These are phyloP conservation scores for Stylophora pistillata DNA, from an alignment of 64 coral and sea anemone species.

Conservation along the genomic window DNA sequence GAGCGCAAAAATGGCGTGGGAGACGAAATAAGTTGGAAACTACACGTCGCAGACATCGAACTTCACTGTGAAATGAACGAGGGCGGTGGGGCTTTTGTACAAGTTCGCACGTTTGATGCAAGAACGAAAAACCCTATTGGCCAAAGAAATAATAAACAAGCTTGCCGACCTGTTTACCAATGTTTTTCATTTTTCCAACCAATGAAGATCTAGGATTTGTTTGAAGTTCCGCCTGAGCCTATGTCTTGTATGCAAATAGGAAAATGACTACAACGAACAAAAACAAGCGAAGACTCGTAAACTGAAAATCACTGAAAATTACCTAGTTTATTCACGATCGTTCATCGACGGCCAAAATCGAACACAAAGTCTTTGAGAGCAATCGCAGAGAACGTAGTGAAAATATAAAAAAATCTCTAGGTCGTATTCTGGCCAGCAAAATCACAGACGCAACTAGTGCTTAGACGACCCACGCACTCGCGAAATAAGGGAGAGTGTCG, in stretches of 20 bases:
- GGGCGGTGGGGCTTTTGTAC: neutral
- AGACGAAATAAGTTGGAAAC: neutral
- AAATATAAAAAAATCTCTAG: slow-evolving; percentile 1
- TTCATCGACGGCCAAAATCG: neutral
- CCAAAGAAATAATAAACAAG: slow-evolving; percentile 26
- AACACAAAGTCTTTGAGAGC: neutral
- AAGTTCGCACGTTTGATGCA: neutral
- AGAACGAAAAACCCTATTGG: slow-evolving; percentile 33
- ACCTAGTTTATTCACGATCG: neutral
- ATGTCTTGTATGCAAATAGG: slow-evolving; percentile 26
- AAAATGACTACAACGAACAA: slow-evolving; percentile 1
- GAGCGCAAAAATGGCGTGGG: slow-evolving; percentile 19
- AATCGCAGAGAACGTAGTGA: neutral
- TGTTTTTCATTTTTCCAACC: slow-evolving; percentile 13
- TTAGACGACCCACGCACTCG: neutral
- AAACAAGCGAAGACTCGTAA: slow-evolving; percentile 13
- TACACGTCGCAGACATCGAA: neutral
- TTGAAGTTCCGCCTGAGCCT: slow-evolving; percentile 4
- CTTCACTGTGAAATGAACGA: neutral
- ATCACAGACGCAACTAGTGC: slow-evolving; percentile 5
- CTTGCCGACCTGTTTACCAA: neutral
- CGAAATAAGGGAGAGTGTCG: neutral
- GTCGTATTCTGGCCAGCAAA: neutral
- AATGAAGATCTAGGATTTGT: neutral
- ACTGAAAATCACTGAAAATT: slow-evolving; percentile 29